These are phyloP conservation scores for Leucoraja erinaceus DNA, from an alignment of 2,113 vertebrate species.

Conservation along the genomic window DNA sequence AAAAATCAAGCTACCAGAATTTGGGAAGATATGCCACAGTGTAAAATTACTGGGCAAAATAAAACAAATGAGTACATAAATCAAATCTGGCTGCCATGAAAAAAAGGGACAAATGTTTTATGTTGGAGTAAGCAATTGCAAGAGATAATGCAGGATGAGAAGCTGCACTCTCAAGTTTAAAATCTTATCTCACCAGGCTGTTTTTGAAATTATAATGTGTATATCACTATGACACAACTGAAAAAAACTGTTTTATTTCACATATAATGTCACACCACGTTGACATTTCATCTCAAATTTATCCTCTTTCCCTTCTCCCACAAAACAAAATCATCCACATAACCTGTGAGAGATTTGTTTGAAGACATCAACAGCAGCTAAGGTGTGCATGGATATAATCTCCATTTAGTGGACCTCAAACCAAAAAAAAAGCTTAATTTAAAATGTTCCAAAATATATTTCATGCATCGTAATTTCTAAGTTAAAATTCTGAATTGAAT, in stretches of 20 bases:
- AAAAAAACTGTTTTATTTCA: not conserved
- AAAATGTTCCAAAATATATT: not conserved
- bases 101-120: conserved; percentile 4
- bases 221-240: conserved; percentile 3
- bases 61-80: conserved; percentile 39
- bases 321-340: not conserved
- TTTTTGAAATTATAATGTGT: conserved; percentile 30
- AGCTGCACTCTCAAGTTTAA: conserved; percentile 1
- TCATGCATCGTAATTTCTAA: not conserved
- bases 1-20: conserved; percentile 25
- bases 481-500: not conserved
- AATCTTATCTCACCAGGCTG: conserved; percentile 20
- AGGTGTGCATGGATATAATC: not conserved
- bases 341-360: not conserved
- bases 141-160: conserved; percentile 29
- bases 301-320: not conserved
- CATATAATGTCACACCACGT: not conserved
- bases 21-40: conserved; percentile 36
- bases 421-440: not conserved
- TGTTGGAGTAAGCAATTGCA: conserved; percentile 13
- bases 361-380: not conserved
- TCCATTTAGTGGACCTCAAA: not conserved
- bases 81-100: not conserved
- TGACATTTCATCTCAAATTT: not conserved
- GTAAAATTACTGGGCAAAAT: conserved; percentile 30